phyloP scores from a whole-genome alignment of 2,797 vertebrate genomes.

The Falco concolor region DNA sequence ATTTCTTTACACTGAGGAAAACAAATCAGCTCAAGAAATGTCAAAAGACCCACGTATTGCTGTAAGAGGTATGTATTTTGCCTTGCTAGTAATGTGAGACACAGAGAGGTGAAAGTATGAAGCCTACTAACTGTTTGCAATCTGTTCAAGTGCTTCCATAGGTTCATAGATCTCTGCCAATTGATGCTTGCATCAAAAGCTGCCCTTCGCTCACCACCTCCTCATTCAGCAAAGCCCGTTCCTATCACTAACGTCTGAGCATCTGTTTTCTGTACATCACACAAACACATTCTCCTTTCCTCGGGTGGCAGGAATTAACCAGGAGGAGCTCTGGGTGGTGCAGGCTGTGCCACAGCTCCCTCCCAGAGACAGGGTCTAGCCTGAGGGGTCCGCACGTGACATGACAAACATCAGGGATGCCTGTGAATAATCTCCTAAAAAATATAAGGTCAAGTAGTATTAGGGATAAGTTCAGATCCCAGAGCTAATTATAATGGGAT shows the following conservation, averaged over 20 bases:
- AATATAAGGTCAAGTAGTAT: neutral
- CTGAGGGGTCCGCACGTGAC: neutral
- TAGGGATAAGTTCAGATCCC: neutral
- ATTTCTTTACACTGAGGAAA: neutral
- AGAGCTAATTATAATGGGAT: neutral
- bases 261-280: neutral
- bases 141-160: neutral
- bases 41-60: neutral
- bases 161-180: neutral
- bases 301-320: neutral
- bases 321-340: neutral
- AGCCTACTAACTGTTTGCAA: neutral
- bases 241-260: neutral
- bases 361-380: neutral
- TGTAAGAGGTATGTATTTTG: neutral
- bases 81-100: neutral
- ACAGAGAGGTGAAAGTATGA: neutral
- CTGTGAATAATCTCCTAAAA: neutral
- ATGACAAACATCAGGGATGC: neutral
- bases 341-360: neutral
- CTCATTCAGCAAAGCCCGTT: constrained; percentile 1
- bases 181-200: constrained; percentile 25
- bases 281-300: neutral
- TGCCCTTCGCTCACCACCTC: constrained; percentile 33
- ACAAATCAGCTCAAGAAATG: neutral